Evolutionary conservation across 2,888 invertebrate genomes (phyloP).

Genomic region (Tricholauxania praeusta): DNA sequence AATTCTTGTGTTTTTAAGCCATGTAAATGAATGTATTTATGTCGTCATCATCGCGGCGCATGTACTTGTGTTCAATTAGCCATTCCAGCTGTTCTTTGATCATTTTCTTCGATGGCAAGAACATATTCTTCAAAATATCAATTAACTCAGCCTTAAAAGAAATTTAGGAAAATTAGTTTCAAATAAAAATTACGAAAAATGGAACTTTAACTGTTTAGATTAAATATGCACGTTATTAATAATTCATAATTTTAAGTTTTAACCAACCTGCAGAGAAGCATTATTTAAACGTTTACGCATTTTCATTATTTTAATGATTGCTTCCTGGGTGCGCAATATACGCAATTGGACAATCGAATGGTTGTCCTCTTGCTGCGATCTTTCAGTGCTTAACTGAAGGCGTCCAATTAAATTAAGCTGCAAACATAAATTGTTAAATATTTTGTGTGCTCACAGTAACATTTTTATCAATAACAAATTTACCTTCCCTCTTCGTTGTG

Average conservation of each 20-base stretch:
- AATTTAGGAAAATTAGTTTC: constrained; percentile 1
- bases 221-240: too few relatives aligned
- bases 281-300: constrained; percentile 96
- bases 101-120: constrained; percentile 98
- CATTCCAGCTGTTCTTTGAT: constrained; percentile 99
- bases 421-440: constrained; percentile 34
- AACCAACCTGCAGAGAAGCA: constrained; percentile 85
- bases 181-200: neutral
- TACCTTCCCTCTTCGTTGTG: constrained; percentile 92
- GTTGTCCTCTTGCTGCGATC: constrained; percentile 96
- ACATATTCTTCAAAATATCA: constrained; percentile 99
- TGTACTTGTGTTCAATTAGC: constrained; percentile 99
- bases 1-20: constrained; percentile 75
- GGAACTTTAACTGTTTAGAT: too few relatives aligned
- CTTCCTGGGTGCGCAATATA: constrained; percentile 94
- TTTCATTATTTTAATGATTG: constrained; percentile 98
- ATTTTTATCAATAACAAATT: constrained; percentile 17
- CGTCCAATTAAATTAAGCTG: constrained; percentile 94
- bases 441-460: neutral
- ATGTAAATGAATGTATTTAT: constrained; percentile 98
- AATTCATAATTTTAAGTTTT: neutral
- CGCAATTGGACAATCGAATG: constrained; percentile 97
- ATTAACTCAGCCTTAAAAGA: constrained; percentile 85
- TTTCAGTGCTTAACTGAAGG: constrained; percentile 93
- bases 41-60: constrained; percentile 95